Conservation (phyloP, 2,113 vertebrate species). For the Epinephelus fuscoguttatus region DNA sequence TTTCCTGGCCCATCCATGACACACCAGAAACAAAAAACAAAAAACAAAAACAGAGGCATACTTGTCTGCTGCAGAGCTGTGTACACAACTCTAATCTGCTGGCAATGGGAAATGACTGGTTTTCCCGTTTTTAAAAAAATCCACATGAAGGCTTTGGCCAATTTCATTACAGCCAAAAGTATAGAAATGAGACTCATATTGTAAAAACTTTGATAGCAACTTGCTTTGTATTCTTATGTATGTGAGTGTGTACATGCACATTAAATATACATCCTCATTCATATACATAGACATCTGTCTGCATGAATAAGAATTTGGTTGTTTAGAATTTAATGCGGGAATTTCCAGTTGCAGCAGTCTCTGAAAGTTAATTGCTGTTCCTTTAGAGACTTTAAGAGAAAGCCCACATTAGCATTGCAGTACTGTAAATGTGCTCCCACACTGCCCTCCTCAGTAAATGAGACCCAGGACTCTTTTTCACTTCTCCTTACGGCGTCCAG, state of each 20-base stretch:
- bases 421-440: conserved; percentile 12
- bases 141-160: too few relatives aligned
- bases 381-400: conserved; percentile 7
- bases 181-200: not conserved
- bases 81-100: too few relatives aligned
- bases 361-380: conserved; percentile 23
- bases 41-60: too few relatives aligned
- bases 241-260: not conserved
- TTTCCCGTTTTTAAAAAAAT: too few relatives aligned
- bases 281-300: not conserved
- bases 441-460: not conserved
- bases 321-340: conserved; percentile 11
- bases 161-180: not conserved
- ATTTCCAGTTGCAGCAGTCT: conserved; percentile 11
- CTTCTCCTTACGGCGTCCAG: not conserved
- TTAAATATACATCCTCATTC: not conserved
- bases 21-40: too few relatives aligned
- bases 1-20: too few relatives aligned
- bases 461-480: conserved; percentile 22
- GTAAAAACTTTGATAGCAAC: not conserved
- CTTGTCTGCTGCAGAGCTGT: too few relatives aligned
- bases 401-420: conserved; percentile 21
- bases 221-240: not conserved
- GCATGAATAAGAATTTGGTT: not conserved
- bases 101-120: too few relatives aligned